Base-by-base conservation (phyloP, 2,888 invertebrate genomes). In the Osmoderma eremita region DNA sequence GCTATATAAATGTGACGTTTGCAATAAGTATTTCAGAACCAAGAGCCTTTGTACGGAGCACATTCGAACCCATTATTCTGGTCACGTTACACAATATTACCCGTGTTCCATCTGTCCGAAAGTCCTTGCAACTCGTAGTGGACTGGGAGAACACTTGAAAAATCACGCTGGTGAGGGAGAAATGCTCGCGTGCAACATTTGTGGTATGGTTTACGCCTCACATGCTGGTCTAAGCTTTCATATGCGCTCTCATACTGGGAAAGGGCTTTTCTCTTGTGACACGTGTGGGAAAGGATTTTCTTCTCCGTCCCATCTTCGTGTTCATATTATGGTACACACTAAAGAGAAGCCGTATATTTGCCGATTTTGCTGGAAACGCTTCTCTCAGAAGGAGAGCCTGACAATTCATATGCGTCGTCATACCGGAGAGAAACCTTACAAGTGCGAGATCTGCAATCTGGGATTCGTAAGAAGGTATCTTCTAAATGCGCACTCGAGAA, bases 241-340 rank as follows among this genome's bases (percentile, higher is more conserved):
- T 70, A 75, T 81, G 56, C 75, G 84, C 8, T 81, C 82, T 5
- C 85, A 85, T 68, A 84, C 84, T 0, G 84, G 84, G 0, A 84
- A 84, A 66, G 84, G 83, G 51, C 85, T 85, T 0, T 85, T 83
- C 75, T 81, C 81, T 63, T 83, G 72, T 56, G 66, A 70, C 15
- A 17, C 45, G 13, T 72, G 72, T 61, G 65, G 64, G n/a, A 62
- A 66, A 53, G 61, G 63, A 5, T 69, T 71, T 42, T 51, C 51
- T 5, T 51, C 41, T 10, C 15, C 39, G 6, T 56, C 62, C 41
- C 54, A 56, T n/a, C 63, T 72, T 24, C 41, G 45, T 50, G 69
- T 69, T 20, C 74, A 74, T 53, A 69, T 68, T 61, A 20, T 65
- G 12, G 48, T 61, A 3, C 75, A 73, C 18, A 51, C 65, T 4